A percentile compares a stretch with the other conserved stretches of the same genome.
Conservation (phyloP, 2,113 vertebrate genomes). For the Pituophis catenifer region DNA sequence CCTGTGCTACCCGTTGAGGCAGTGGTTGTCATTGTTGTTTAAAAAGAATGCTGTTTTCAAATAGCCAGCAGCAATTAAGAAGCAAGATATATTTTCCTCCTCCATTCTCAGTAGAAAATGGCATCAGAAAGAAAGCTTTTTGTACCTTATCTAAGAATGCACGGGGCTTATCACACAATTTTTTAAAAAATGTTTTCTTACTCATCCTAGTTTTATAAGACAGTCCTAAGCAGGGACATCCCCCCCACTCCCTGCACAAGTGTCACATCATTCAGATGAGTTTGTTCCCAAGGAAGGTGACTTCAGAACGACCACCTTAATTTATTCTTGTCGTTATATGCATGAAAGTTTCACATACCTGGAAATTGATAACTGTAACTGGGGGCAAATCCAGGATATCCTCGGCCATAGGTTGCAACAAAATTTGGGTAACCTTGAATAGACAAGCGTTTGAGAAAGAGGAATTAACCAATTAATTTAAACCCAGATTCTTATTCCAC, state of each 20-base stretch:
- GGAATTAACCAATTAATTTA: constrained; percentile 1
- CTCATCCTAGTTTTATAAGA: constrained; percentile 21
- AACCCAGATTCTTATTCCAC: neutral
- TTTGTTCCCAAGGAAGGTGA: neutral
- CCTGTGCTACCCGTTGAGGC: neutral
- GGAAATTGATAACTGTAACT: constrained; percentile 99
- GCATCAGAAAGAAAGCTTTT: neutral
- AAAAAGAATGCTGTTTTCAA: constrained; percentile 46
- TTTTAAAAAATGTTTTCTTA: constrained; percentile 37
- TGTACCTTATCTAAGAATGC: neutral
- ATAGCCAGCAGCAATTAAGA: constrained; percentile 52
- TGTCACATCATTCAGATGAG: neutral
- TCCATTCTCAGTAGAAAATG: neutral
- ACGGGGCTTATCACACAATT: neutral
- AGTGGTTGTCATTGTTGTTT: neutral
- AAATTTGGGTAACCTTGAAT: constrained; percentile 96
- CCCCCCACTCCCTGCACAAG: no score
- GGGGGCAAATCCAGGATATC: constrained; percentile 97
- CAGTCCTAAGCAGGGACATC: neutral
- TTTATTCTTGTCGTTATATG: neutral
- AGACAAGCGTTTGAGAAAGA: constrained; percentile 39
- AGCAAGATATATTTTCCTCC: neutral
- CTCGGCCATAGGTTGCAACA: constrained; percentile 95
- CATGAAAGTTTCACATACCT: constrained; percentile 76
- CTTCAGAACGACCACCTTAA: neutral